A percentile compares a stretch with the other conserved stretches of the same genome.
Evolutionary conservation across 2,113 vertebrate species (phyloP).

Genomic region (Oncorhynchus mykiss): DNA sequence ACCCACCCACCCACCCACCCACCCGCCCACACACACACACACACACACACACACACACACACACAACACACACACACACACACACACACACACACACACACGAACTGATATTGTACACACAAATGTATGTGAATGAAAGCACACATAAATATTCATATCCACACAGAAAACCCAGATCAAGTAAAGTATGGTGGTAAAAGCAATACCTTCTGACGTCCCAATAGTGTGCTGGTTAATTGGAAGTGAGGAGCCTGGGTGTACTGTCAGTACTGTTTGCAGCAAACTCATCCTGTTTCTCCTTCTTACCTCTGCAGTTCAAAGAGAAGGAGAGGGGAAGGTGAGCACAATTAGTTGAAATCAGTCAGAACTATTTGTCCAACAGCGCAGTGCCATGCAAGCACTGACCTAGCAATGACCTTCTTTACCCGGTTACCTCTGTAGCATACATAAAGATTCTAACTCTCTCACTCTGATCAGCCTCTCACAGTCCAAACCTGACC

Average conservation of each 20-base stretch:
- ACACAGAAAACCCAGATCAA: conserved; percentile 52
- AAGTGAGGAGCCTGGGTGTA: conserved; percentile 67
- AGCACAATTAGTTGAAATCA: conserved; percentile 72
- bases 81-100: background rate
- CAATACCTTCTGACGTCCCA: conserved; percentile 53
- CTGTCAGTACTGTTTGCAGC: conserved; percentile 68
- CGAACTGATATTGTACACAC: background rate
- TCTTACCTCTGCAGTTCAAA: conserved; percentile 71
- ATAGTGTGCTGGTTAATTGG: conserved; percentile 68
- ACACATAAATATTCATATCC: background rate
- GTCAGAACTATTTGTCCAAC: conserved; percentile 75
- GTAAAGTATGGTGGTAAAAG: conserved; percentile 46
- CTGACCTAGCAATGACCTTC: conserved; percentile 41
- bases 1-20: too few relatives aligned
- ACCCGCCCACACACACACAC: too few relatives aligned
- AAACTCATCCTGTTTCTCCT: conserved; percentile 39
- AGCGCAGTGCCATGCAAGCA: conserved; percentile 36
- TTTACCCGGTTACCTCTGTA: conserved; percentile 38
- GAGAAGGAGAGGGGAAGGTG: conserved; percentile 71
- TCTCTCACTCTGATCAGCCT: conserved; percentile 47
- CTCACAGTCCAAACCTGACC: too few relatives aligned
- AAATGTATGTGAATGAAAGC: background rate
- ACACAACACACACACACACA: background rate
- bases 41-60: too few relatives aligned
- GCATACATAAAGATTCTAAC: conserved; percentile 34